These are phyloP conservation scores for Ernsta delagoae DNA, from an alignment of 2,888 invertebrate genomes.

Conservation along the genomic window DNA sequence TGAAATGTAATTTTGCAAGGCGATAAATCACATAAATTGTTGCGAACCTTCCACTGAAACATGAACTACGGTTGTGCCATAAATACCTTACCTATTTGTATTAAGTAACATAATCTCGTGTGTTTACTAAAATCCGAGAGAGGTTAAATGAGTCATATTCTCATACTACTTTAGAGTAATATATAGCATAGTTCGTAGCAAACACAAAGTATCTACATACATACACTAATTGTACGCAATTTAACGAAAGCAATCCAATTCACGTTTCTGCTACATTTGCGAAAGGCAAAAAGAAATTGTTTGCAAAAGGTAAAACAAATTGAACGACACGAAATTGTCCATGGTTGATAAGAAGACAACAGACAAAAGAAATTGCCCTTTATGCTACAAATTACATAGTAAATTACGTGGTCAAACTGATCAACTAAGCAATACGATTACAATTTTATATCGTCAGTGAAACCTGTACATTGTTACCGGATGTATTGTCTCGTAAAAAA, in stretches of 20 bases:
- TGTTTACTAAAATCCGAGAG: constrained; percentile 1
- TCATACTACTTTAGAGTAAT: background rate
- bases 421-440: background rate
- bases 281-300: background rate
- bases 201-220: background rate
- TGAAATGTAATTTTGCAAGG: background rate
- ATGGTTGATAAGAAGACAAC: background rate
- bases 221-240: background rate
- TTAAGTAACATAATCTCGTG: constrained; percentile 8
- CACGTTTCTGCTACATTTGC: background rate
- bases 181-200: background rate
- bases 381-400: background rate
- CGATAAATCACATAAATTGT: background rate
- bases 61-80: background rate
- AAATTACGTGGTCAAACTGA: background rate
- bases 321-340: background rate
- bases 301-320: background rate
- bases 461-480: constrained; percentile 13
- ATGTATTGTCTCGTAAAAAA: constrained; percentile 14
- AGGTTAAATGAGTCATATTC: constrained; percentile 1
- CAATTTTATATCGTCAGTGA: background rate
- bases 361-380: background rate
- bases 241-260: background rate
- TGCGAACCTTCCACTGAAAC: background rate
- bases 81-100: constrained; percentile 6